phyloP scores from a whole-genome alignment of 2,797 vertebrate genomes.

The Anas georgica region DNA sequence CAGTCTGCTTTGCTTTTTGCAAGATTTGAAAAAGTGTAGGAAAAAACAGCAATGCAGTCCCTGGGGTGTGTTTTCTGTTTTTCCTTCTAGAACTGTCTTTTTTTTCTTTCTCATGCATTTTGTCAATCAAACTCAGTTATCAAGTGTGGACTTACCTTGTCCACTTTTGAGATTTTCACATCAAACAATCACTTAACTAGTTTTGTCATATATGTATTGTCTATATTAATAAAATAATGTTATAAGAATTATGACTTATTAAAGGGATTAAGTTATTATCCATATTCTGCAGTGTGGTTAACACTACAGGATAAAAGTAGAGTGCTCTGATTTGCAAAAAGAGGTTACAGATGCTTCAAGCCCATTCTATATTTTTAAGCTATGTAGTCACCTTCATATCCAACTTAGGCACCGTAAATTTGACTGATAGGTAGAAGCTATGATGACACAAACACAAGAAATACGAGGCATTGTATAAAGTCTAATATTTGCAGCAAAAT shows the following conservation, averaged over 20 bases:
- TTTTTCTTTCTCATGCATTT: not conserved
- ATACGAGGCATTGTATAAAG: not conserved
- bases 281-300: not conserved
- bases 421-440: not conserved
- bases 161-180: not conserved
- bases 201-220: not conserved
- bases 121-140: not conserved
- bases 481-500: not conserved
- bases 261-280: not conserved
- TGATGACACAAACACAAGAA: not conserved
- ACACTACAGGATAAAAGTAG: not conserved
- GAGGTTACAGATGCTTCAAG: not conserved
- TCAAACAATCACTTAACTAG: not conserved
- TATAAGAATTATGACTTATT: not conserved
- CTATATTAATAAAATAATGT: not conserved
- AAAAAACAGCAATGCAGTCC: not conserved
- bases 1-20: not conserved
- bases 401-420: not conserved
- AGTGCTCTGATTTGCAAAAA: not conserved
- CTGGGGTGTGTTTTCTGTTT: not conserved
- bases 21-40: not conserved
- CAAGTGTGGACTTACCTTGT: not conserved
- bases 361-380: not conserved
- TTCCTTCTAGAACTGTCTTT: not conserved
- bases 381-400: not conserved